Conservation (phyloP, 2,797 vertebrate species). For the Esox lucius region DNA sequence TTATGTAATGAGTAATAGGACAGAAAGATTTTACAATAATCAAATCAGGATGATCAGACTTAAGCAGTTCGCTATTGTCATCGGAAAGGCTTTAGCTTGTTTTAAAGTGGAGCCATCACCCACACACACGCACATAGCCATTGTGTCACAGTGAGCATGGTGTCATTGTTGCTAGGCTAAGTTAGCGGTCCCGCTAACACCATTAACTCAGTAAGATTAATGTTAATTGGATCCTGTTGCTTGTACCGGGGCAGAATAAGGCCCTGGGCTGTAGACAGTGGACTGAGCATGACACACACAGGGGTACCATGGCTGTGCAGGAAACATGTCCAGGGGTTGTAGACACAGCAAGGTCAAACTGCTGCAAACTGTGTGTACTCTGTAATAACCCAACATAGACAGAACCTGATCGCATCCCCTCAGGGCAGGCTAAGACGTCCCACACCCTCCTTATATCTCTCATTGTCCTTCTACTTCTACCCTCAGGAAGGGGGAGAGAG, state of each 20-base stretch:
- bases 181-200: slow-evolving; percentile 54
- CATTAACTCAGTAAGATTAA: slow-evolving; percentile 67
- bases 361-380: slow-evolving; percentile 1
- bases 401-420: slow-evolving; percentile 65
- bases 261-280: slow-evolving; percentile 60
- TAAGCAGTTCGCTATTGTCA: slow-evolving; percentile 21
- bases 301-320: background rate
- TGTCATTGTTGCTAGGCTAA: slow-evolving; percentile 9
- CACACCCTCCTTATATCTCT: slow-evolving; percentile 50
- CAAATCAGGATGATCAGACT: slow-evolving; percentile 47
- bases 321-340: slow-evolving; percentile 9
- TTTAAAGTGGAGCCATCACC: background rate
- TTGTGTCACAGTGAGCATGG: too few relatives aligned
- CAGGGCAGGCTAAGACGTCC: slow-evolving; percentile 57
- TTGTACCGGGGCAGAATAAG: slow-evolving; percentile 58
- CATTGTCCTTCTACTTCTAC: slow-evolving; percentile 20
- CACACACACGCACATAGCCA: slow-evolving; percentile 11
- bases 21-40: slow-evolving; percentile 49
- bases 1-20: slow-evolving; percentile 51
- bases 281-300: slow-evolving; percentile 8
- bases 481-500: slow-evolving; percentile 39
- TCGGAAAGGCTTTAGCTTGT: slow-evolving; percentile 45
- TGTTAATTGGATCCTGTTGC: slow-evolving; percentile 69
- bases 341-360: background rate
- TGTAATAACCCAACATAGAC: slow-evolving; percentile 55